Evolutionary conservation across 2,113 vertebrate species (phyloP).

Genomic region (Campylorhamphus procurvoides): DNA sequence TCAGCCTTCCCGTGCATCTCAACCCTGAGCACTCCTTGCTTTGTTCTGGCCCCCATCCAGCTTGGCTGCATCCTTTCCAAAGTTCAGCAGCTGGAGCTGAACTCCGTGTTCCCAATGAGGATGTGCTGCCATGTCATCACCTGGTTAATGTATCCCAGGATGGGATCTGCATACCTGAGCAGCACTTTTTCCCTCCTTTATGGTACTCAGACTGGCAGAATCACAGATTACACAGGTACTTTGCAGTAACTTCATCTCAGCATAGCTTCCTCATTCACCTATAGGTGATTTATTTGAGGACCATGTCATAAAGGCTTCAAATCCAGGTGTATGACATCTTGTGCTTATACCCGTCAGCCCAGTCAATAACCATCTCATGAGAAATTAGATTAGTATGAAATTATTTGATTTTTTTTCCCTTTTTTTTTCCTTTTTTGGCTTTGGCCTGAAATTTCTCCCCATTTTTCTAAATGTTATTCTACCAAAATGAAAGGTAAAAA

Average conservation of each 20-base stretch:
- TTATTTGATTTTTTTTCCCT: background rate
- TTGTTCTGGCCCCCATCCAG: background rate
- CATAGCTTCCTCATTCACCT: background rate
- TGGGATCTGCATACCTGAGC: background rate
- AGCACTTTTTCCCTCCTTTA: background rate
- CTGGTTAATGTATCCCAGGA: slow-evolving; percentile 28
- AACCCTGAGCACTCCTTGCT: background rate
- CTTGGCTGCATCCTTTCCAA: slow-evolving; percentile 18
- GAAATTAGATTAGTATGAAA: background rate
- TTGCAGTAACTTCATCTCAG: background rate
- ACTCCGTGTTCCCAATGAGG: background rate
- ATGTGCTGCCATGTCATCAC: slow-evolving; percentile 30
- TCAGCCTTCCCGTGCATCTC: background rate
- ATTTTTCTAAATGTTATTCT: background rate
- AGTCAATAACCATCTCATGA: background rate
- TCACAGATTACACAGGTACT: background rate
- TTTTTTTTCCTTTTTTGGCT: background rate
- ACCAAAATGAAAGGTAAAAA: background rate
- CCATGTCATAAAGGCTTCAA: background rate
- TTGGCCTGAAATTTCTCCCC: background rate
- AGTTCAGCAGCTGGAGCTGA: background rate
- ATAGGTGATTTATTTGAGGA: too few species aligned
- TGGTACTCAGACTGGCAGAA: background rate
- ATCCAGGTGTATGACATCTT: background rate
- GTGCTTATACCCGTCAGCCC: background rate